Evolutionary conservation across 1,140 invertebrate species (phyloP).

Genomic region (Caerostris darwini): DNA sequence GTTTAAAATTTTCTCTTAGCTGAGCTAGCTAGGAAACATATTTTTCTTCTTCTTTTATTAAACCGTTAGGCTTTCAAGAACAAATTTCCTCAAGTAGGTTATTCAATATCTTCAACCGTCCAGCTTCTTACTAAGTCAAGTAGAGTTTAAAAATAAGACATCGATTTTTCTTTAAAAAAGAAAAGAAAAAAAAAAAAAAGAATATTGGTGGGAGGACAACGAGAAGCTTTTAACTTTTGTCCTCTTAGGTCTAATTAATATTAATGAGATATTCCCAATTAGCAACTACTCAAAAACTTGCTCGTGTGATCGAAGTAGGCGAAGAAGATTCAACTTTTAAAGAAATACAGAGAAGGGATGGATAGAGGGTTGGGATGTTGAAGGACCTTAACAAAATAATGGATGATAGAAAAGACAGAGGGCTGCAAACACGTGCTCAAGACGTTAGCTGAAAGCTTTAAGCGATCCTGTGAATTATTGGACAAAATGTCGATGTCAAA

Average conservation of each 20-base stretch:
- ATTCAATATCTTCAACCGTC: neutral
- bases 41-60: too few relatives aligned
- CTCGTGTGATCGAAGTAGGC: neutral
- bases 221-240: conserved; percentile 47
- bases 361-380: too few relatives aligned
- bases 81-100: neutral
- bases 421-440: neutral
- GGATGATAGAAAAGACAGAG: neutral
- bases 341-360: neutral
- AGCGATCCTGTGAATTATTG: neutral
- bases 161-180: neutral
- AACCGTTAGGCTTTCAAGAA: too few relatives aligned
- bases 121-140: neutral
- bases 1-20: too few relatives aligned
- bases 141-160: conserved; percentile 12
- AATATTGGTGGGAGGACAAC: neutral
- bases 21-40: too few relatives aligned
- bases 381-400: neutral
- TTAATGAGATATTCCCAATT: conserved; percentile 63
- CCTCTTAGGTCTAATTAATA: conserved; percentile 56
- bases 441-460: neutral
- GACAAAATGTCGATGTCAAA: conserved; percentile 13
- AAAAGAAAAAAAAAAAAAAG: neutral
- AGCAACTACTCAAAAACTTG: conserved; percentile 40
- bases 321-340: conserved; percentile 1